A percentile compares a stretch with the other conserved stretches of the same genome.
phyloP scores from a whole-genome alignment of 2,888 invertebrate genomes.

The Incurvaria masculella region DNA sequence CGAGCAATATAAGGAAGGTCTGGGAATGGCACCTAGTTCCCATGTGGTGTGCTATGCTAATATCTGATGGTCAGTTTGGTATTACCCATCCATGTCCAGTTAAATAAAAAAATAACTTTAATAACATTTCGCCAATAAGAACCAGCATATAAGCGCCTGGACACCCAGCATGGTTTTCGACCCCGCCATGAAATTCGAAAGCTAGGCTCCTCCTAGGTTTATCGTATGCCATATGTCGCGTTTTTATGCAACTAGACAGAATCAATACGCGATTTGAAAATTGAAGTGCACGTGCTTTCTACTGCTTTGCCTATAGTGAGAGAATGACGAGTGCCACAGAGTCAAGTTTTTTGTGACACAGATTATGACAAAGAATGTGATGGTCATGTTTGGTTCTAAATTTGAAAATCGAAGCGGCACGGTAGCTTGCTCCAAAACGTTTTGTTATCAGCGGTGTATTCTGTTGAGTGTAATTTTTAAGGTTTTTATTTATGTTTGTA shows the following conservation, averaged over 20 bases:
- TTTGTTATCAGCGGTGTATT: conserved; percentile 9
- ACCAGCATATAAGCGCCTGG: not conserved
- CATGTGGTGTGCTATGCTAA: too few species aligned
- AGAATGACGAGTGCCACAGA: too few species aligned
- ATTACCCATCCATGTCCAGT: too few species aligned
- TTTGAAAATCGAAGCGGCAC: not conserved
- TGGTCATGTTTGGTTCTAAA: too few species aligned
- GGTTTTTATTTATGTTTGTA: conserved; percentile 9
- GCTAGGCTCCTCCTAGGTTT: not conserved
- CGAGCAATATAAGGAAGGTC: too few species aligned
- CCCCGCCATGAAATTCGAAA: not conserved
- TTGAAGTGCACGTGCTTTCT: too few species aligned
- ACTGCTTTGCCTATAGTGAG: too few species aligned
- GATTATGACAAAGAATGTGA: too few species aligned
- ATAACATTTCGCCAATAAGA: not conserved
- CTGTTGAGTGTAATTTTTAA: conserved; percentile 5
- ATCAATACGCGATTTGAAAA: too few species aligned
- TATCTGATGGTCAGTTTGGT: too few species aligned
- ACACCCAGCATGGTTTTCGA: not conserved
- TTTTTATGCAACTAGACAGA: conserved; percentile 3
- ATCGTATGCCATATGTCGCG: not conserved
- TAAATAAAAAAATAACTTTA: not conserved
- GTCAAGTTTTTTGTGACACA: too few species aligned
- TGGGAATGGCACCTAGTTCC: too few species aligned
- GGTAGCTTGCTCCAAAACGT: conserved; percentile 4